These are phyloP conservation scores for Heliconius nattereri DNA, from an alignment of 1,140 invertebrate species.

Conservation along the genomic window DNA sequence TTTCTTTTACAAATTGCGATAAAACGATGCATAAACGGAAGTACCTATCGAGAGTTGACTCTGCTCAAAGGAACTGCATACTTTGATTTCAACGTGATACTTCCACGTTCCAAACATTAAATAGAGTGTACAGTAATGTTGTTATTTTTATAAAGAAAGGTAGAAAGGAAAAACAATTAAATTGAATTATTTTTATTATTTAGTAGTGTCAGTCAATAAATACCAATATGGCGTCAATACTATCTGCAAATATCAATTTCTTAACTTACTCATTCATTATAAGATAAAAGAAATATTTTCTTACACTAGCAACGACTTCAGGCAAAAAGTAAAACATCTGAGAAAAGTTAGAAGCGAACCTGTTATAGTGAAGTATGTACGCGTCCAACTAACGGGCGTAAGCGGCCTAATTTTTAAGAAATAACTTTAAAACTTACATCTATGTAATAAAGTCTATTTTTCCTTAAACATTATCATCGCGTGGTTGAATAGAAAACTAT, in stretches of 20 bases:
- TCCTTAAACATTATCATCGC: conserved; percentile 24
- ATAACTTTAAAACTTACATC: conserved; percentile 25
- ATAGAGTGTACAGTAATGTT: too few species aligned
- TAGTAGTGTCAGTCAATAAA: too few species aligned
- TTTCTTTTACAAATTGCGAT: too few species aligned
- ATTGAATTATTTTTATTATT: too few species aligned
- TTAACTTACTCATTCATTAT: conserved; percentile 18
- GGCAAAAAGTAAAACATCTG: conserved; percentile 47
- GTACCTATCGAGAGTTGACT: too few species aligned
- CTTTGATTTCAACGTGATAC: too few species aligned
- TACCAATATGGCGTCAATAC: neutral
- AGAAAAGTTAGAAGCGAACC: conserved; percentile 47
- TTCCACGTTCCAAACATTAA: too few species aligned
- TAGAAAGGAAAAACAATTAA: too few species aligned
- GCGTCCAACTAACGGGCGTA: conserved; percentile 13
- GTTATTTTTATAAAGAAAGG: too few species aligned
- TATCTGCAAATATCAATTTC: neutral
- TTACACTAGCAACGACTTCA: conserved; percentile 35
- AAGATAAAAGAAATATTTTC: conserved; percentile 33
- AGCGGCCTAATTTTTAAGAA: neutral
- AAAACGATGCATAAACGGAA: too few species aligned
- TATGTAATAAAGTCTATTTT: conserved; percentile 30
- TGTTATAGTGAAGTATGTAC: conserved; percentile 37
- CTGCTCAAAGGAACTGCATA: too few species aligned
- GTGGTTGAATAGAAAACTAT: conserved; percentile 32